Conservation (phyloP, 1,140 invertebrate genomes). For the Nautilus pompilius region DNA sequence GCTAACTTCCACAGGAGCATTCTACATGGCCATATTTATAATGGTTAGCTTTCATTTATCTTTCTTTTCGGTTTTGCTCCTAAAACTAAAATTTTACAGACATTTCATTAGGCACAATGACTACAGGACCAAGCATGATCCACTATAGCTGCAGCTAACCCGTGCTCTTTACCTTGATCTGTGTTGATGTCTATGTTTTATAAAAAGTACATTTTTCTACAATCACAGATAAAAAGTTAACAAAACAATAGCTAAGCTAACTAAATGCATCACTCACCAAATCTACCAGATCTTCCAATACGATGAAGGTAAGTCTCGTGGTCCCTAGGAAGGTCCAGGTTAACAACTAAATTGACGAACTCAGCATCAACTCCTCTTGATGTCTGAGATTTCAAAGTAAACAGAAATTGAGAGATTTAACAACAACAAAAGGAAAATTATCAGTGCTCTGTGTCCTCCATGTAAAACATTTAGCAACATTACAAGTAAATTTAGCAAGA, state of each 20-base stretch:
- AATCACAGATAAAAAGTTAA: neutral
- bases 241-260: neutral
- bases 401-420: no score
- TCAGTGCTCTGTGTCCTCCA: no score
- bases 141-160: neutral
- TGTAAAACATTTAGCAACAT: no score
- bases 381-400: constrained; percentile 44
- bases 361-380: constrained; percentile 81
- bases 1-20: no score
- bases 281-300: constrained; percentile 91
- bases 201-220: no score
- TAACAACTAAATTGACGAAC: constrained; percentile 90
- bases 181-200: neutral
- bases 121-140: neutral
- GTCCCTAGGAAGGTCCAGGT: constrained; percentile 82
- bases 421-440: no score
- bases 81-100: no score
- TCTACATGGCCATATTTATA: no score
- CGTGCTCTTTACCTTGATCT: no score
- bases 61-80: no score
- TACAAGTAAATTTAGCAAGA: neutral
- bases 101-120: neutral
- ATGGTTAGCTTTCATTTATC: no score
- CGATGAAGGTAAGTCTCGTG: constrained; percentile 90
- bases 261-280: constrained; percentile 40